These are phyloP conservation scores for Eptatretus burgeri DNA, from an alignment of 2,113 vertebrate species.

Conservation along the genomic window DNA sequence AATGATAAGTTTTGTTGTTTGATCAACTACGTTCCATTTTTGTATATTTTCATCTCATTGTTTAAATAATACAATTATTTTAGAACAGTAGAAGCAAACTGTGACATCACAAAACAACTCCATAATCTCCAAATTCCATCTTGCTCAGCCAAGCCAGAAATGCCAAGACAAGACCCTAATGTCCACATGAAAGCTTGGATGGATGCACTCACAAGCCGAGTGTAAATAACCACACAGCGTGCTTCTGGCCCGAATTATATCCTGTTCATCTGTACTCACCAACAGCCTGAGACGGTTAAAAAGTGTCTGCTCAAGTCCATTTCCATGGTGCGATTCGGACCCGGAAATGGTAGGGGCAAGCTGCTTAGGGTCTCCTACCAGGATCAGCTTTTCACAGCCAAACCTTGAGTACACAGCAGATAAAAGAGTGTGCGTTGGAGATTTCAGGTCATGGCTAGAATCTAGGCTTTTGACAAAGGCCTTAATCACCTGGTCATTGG, in stretches of 20 bases:
- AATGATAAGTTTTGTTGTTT: background rate
- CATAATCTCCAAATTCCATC: background rate
- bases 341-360: constrained; percentile 29
- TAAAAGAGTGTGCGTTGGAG: too few relatives aligned
- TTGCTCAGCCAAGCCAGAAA: background rate
- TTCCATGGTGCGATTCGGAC: constrained; percentile 22
- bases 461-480: too few relatives aligned
- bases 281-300: constrained; percentile 29
- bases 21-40: constrained; percentile 3
- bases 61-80: too few relatives aligned
- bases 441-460: too few relatives aligned
- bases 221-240: constrained; percentile 2
- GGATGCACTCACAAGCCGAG: constrained; percentile 1
- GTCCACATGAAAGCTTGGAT: background rate
- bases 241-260: background rate
- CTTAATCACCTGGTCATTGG: too few relatives aligned
- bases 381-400: constrained; percentile 30
- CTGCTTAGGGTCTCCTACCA: constrained; percentile 34
- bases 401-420: constrained; percentile 16
- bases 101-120: too few relatives aligned
- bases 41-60: background rate
- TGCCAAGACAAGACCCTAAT: background rate
- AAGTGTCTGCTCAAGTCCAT: constrained; percentile 32
- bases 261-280: constrained; percentile 13
- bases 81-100: too few relatives aligned